These are phyloP conservation scores for Microctonus brassicae DNA, from an alignment of 2,888 invertebrate species.

Conservation along the genomic window DNA sequence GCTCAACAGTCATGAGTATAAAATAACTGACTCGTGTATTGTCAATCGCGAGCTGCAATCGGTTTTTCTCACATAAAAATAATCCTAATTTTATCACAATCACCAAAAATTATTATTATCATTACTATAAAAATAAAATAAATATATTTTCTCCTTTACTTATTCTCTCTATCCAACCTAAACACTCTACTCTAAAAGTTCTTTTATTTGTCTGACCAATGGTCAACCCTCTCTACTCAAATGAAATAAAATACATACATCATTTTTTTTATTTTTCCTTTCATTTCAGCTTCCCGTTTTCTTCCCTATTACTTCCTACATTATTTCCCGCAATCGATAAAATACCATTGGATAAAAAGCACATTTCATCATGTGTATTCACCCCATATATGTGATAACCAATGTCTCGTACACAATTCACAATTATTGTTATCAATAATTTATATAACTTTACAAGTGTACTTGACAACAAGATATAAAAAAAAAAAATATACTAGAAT, in stretches of 20 bases:
- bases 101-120: background rate
- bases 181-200: background rate
- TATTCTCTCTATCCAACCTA: background rate
- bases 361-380: background rate
- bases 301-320: background rate
- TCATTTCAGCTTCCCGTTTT: background rate
- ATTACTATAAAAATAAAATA: background rate
- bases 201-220: background rate
- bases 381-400: background rate
- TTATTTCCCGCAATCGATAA: background rate
- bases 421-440: background rate
- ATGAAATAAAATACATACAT: background rate
- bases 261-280: background rate
- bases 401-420: background rate
- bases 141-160: background rate
- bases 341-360: background rate
- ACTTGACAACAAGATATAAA: background rate
- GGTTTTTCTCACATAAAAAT: background rate
- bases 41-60: background rate
- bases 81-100: background rate
- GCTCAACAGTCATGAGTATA: background rate
- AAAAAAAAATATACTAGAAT: background rate
- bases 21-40: slow-evolving; percentile 1
- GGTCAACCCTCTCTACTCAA: background rate
- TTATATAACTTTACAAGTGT: background rate